These are phyloP conservation scores for Labroides dimidiatus DNA, from an alignment of 2,797 vertebrate species.

Conservation along the genomic window DNA sequence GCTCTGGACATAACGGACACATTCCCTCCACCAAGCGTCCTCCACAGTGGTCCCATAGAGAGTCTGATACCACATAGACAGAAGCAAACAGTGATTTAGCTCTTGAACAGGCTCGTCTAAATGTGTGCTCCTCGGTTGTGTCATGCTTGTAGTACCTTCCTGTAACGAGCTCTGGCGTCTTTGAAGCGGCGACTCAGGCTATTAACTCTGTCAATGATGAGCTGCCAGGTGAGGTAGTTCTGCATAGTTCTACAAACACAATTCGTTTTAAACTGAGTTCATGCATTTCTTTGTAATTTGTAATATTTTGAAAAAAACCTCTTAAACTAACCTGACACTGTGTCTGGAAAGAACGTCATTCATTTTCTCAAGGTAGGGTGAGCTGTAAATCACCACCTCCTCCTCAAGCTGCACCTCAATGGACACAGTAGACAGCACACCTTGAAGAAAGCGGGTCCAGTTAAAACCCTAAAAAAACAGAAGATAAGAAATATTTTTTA, in stretches of 20 bases:
- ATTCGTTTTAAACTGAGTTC: background rate
- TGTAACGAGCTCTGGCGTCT: slow-evolving; percentile 90
- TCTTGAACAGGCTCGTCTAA: background rate
- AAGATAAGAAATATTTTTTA: background rate
- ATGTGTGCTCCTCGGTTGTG: background rate
- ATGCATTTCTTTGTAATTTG: background rate
- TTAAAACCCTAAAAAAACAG: slow-evolving; percentile 90
- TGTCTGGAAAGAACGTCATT: slow-evolving; percentile 86
- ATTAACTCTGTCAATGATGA: slow-evolving; percentile 90
- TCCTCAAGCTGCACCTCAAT: slow-evolving; percentile 86
- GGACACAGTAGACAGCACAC: slow-evolving; percentile 88
- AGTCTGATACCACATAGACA: slow-evolving; percentile 75
- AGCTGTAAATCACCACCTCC: slow-evolving; percentile 93
- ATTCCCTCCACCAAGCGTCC: slow-evolving; percentile 95
- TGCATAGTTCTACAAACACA: slow-evolving; percentile 89
- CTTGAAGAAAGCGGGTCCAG: slow-evolving; percentile 93
- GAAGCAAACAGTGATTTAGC: slow-evolving; percentile 13
- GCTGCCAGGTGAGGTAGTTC: slow-evolving; percentile 96
- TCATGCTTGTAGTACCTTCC: slow-evolving; percentile 84
- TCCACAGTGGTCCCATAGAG: slow-evolving; percentile 93
- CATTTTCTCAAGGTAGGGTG: slow-evolving; percentile 92
- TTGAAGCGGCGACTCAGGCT: slow-evolving; percentile 94
- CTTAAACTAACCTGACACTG: slow-evolving; percentile 86
- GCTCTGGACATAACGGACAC: slow-evolving; percentile 94
- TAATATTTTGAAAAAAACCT: background rate